Base-by-base conservation (phyloP, 2,888 invertebrate species). In the Sinopyrophorus schimmeli region DNA sequence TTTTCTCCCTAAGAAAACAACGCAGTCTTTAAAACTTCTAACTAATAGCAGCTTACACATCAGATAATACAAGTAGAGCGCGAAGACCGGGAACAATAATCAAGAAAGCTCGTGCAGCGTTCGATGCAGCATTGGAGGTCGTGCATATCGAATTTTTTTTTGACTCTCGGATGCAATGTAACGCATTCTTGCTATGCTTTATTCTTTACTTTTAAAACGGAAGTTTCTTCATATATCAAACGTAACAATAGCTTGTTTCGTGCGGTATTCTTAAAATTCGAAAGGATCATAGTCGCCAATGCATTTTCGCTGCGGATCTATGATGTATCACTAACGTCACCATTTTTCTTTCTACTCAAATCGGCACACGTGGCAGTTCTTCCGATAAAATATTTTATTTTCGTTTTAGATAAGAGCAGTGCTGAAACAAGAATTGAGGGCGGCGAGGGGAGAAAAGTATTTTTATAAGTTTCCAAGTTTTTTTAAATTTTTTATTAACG, bases 11-110 rank as follows among this genome's bases (percentile, higher is more conserved):
- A 21, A 31, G 34, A 23, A 39, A 32, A 41, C 35, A 38, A 34
- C 43, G 43, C 34, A 47, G 26, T 47, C 40, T 47, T 47, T 40
- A 48, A 47, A 49, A 37, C 42, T 40, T 43, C 31, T 47, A 42
- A 46, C 53, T 55, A 55, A 55, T 55, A 53, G 53, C 53, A 47
- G 46, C 47, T 43, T 53, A 47, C 53, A 50, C 49, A 55, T 55
- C 55, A 53, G 55, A 55, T 55, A 55, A 53, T 49, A 41, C 50
- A 49, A 53, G 50, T 49, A 43, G 53, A 55, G 53, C 55, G 55
- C 53, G 50, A 55, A 55, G 50, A 53, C 49, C 40, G 49, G 49
- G 50, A 55, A 55, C 55, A 55, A 55, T 55, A 53, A 55, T 55
- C 55, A 53, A 47, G 50, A 47, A 50, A 55, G 47, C 53, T 55